Evolutionary conservation across 2,797 vertebrate species (phyloP).

Genomic region (Phoeniculus purpureus): DNA sequence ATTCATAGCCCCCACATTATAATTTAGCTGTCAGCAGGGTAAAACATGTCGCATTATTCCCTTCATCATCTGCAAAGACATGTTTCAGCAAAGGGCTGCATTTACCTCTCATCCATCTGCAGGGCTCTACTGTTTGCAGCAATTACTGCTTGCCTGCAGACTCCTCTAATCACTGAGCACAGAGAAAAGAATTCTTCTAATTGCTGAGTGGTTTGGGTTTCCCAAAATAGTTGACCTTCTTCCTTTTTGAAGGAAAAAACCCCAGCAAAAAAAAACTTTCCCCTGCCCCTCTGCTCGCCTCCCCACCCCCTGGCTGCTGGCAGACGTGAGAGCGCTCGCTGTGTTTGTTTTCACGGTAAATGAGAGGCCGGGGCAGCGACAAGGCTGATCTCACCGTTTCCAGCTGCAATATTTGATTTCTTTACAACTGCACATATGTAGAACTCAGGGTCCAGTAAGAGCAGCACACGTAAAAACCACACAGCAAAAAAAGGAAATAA

Average conservation of each 20-base stretch:
- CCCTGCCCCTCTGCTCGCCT: slow-evolving; percentile 23
- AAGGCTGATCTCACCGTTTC: slow-evolving; percentile 61
- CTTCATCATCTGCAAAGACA: neutral
- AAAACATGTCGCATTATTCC: neutral
- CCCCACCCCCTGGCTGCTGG: slow-evolving; percentile 46
- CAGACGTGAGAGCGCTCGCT: slow-evolving; percentile 52
- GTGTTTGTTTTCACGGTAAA: slow-evolving; percentile 54
- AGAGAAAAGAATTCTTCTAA: slow-evolving; percentile 56
- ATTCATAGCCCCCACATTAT: neutral
- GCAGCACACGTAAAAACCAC: neutral
- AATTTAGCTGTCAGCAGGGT: neutral
- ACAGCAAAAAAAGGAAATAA: neutral
- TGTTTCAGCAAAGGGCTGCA: neutral
- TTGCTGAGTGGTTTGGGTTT: slow-evolving; percentile 54
- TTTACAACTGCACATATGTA: slow-evolving; percentile 56
- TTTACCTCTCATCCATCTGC: neutral
- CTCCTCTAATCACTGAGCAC: slow-evolving; percentile 47
- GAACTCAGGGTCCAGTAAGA: slow-evolving; percentile 12
- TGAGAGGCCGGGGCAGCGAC: neutral
- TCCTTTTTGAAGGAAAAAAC: slow-evolving; percentile 47
- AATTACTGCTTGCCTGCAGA: slow-evolving; percentile 27
- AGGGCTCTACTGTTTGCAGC: neutral
- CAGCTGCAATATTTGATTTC: slow-evolving; percentile 68
- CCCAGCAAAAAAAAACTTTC: neutral
- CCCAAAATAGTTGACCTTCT: slow-evolving; percentile 64